These are phyloP conservation scores for Hypsibius dujardini DNA, from an alignment of 1,140 invertebrate genomes.

Conservation along the genomic window DNA sequence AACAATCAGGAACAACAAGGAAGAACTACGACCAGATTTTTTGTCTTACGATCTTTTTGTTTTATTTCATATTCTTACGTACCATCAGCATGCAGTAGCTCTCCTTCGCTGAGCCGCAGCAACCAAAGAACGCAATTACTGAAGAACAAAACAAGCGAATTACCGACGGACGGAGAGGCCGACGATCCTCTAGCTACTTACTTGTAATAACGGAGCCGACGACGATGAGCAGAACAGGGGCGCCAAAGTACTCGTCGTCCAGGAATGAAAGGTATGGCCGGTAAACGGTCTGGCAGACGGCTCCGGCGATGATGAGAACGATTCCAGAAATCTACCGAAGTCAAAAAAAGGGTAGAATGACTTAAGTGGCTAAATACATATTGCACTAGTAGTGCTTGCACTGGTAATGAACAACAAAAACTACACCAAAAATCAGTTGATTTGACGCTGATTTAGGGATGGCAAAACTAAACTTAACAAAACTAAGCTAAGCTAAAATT, in stretches of 20 bases:
- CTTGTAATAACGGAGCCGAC: slow-evolving; percentile 32
- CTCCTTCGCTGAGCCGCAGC: slow-evolving; percentile 61
- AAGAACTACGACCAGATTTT: slow-evolving; percentile 26
- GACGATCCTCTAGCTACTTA: slow-evolving; percentile 16
- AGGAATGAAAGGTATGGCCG: slow-evolving; percentile 30
- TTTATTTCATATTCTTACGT: neutral
- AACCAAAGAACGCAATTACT: slow-evolving; percentile 57
- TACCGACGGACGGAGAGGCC: slow-evolving; percentile 19
- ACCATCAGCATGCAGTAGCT: slow-evolving; percentile 58
- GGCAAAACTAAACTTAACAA: too few species aligned
- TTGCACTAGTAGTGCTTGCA: too few species aligned
- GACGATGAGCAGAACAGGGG: slow-evolving; percentile 27
- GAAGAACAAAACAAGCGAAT: neutral
- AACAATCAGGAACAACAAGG: too few species aligned
- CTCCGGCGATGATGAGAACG: slow-evolving; percentile 30
- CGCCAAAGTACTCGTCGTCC: slow-evolving; percentile 4
- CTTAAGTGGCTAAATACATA: neutral
- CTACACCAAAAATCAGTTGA: too few species aligned
- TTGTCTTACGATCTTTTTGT: slow-evolving; percentile 13
- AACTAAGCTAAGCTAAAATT: too few species aligned
- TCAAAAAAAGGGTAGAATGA: slow-evolving; percentile 36
- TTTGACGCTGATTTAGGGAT: too few species aligned
- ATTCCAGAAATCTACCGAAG: slow-evolving; percentile 30
- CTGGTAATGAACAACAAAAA: too few species aligned
- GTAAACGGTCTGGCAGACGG: slow-evolving; percentile 30